These are phyloP conservation scores for Cercopithecus petaurista DNA, from an alignment of 2,797 vertebrate genomes.

Conservation along the genomic window DNA sequence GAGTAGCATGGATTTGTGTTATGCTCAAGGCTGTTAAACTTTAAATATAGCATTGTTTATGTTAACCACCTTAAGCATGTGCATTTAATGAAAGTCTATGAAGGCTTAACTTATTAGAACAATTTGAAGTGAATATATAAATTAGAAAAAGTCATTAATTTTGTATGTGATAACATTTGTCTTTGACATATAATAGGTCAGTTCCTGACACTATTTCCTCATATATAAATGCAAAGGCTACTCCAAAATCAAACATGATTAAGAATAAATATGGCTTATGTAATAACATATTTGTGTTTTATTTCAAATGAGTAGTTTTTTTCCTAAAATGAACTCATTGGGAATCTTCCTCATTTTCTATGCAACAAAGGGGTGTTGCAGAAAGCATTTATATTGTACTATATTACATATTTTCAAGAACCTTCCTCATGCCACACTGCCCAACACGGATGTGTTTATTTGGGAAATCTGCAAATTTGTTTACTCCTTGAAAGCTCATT, in stretches of 20 bases:
- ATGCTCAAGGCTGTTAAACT: background rate
- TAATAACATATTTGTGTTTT: constrained; percentile 22
- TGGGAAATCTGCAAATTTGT: constrained; percentile 52
- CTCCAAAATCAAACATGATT: background rate
- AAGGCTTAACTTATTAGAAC: background rate
- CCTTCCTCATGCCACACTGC: constrained; percentile 11
- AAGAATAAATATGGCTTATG: background rate
- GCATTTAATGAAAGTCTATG: background rate
- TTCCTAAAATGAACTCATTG: background rate
- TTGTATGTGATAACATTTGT: background rate
- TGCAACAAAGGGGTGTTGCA: background rate
- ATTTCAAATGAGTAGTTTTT: constrained; percentile 34
- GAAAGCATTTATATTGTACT: constrained; percentile 6
- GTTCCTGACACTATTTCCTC: constrained; percentile 34
- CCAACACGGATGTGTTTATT: constrained; percentile 29
- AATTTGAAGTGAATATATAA: background rate
- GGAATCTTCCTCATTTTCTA: background rate
- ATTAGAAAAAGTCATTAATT: constrained; percentile 18
- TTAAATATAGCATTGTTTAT: background rate
- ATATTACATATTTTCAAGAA: constrained; percentile 27
- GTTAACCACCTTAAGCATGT: background rate
- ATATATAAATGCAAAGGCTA: constrained; percentile 24
- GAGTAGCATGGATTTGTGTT: background rate
- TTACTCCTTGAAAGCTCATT: constrained; percentile 44
- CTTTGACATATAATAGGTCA: constrained; percentile 42